Evolutionary conservation across 2,888 invertebrate genomes (phyloP).

Genomic region (Tetropium fuscum): DNA sequence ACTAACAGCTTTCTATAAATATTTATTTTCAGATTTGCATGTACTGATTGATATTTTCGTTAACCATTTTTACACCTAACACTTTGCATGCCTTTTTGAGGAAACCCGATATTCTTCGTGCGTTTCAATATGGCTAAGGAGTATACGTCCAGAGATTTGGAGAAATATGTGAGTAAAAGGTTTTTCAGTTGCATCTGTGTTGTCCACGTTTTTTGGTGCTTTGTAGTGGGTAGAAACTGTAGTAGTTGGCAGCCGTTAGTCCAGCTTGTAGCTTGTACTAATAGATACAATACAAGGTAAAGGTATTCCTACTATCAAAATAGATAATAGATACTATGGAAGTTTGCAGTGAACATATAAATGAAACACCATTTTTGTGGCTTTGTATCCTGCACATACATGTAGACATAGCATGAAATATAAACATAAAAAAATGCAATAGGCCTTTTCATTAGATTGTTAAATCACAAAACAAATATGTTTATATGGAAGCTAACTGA

Average conservation of each 20-base stretch:
- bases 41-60: conserved; percentile 44
- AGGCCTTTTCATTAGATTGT: too few species aligned
- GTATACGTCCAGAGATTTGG: conserved; percentile 56
- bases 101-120: conserved; percentile 28
- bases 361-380: too few species aligned
- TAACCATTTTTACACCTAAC: conserved; percentile 23
- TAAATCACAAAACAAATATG: too few species aligned
- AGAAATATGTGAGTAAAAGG: conserved; percentile 59
- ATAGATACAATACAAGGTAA: too few species aligned
- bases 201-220: conserved; percentile 26
- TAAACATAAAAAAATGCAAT: too few species aligned
- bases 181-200: conserved; percentile 14
- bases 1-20: conserved; percentile 35
- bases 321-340: too few species aligned
- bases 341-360: too few species aligned
- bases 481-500: too few species aligned
- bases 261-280: too few species aligned
- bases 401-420: too few species aligned
- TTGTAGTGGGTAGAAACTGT: conserved; percentile 7
- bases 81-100: conserved; percentile 49
- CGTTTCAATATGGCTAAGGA: conserved; percentile 51
- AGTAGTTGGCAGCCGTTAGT: background rate
- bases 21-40: conserved; percentile 61
- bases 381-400: too few species aligned
- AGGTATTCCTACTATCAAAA: too few species aligned